Conservation (phyloP, 2,113 vertebrate species). For the Lycaon pictus region DNA sequence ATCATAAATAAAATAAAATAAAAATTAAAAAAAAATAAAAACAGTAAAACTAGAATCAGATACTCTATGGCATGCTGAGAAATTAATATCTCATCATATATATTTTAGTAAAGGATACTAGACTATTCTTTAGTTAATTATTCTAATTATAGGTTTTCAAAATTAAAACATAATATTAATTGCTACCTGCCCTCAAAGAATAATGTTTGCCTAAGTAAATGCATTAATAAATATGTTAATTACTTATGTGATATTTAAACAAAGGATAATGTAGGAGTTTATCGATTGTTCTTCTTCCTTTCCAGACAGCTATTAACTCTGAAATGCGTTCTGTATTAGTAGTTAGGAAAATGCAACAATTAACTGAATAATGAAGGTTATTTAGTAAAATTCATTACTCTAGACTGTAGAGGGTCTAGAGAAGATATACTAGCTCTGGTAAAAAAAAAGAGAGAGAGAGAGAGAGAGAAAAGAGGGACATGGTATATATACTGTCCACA, state of each 20-base stretch:
- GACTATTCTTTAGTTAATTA: background rate
- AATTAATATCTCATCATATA: background rate
- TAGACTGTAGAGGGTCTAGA: background rate
- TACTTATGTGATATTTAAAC: slow-evolving; percentile 21
- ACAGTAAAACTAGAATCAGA: background rate
- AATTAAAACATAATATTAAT: slow-evolving; percentile 36
- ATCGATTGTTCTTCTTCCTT: slow-evolving; percentile 37
- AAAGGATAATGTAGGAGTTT: background rate
- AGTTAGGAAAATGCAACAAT: background rate
- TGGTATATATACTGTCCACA: background rate
- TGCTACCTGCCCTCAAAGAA: background rate
- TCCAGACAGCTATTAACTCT: background rate
- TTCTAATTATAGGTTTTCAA: background rate
- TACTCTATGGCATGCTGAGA: background rate
- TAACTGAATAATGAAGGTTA: slow-evolving; percentile 8
- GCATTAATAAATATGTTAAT: slow-evolving; percentile 17
- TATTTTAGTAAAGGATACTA: background rate
- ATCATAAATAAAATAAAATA: too few relatives aligned
- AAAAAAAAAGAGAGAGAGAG: background rate
- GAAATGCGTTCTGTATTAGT: background rate
- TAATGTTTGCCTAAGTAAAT: slow-evolving; percentile 3
- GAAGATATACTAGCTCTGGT: background rate
- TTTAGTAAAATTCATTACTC: slow-evolving; percentile 18
- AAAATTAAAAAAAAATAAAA: background rate
- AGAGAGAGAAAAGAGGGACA: background rate